Evolutionary conservation across 2,888 invertebrate species (phyloP).

Genomic region (Mesorhabditis sp.): DNA sequence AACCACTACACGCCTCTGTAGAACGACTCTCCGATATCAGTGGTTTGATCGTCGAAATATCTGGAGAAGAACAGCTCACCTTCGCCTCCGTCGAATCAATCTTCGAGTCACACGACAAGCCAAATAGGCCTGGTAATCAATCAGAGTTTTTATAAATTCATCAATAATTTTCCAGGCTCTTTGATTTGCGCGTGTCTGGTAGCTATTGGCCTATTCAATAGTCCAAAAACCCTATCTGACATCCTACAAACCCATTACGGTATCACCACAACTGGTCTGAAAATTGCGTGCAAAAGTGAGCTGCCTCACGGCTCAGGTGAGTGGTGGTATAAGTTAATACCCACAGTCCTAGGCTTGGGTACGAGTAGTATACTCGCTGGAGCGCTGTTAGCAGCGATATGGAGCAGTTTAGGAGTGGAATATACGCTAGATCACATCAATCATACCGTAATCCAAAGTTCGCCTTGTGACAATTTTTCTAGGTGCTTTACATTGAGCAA

Average conservation of each 20-base stretch:
- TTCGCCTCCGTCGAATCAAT: slow-evolving; percentile 4
- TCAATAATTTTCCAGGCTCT: slow-evolving; percentile 20
- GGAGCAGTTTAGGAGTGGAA: slow-evolving; percentile 45
- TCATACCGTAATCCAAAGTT: too few species aligned
- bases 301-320: slow-evolving; percentile 50
- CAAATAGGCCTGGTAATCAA: slow-evolving; percentile 6
- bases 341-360: slow-evolving; percentile 60
- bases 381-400: slow-evolving; percentile 62
- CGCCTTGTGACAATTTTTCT: not conserved
- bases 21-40: too few species aligned
- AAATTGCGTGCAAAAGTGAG: slow-evolving; percentile 21
- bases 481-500: slow-evolving; percentile 64
- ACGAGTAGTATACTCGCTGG: slow-evolving; percentile 66
- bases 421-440: too few species aligned
- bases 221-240: not conserved
- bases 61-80: slow-evolving; percentile 8
- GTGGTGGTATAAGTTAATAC: slow-evolving; percentile 10
- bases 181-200: slow-evolving; percentile 43
- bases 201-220: slow-evolving; percentile 22
- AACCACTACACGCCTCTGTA: too few species aligned
- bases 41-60: too few species aligned
- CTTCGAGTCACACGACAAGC: slow-evolving; percentile 9
- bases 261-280: slow-evolving; percentile 16
- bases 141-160: not conserved
- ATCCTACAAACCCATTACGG: not conserved